Percentiles rank a stretch among this genome's conserved stretches.
phyloP scores from a whole-genome alignment of 2,888 invertebrate genomes.

The Epinotia nisella region DNA sequence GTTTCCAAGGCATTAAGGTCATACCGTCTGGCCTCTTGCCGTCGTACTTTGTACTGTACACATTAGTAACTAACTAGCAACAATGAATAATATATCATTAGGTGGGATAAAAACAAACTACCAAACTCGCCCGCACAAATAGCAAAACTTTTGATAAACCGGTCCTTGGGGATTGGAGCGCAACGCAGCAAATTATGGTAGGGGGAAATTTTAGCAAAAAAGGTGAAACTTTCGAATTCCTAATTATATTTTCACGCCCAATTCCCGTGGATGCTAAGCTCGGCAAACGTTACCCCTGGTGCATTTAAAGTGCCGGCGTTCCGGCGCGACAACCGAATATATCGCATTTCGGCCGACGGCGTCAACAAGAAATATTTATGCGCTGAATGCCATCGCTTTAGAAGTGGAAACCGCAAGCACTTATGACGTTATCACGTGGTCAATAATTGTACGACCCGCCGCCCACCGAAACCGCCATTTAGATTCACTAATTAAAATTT shows the following conservation, averaged over 20 bases:
- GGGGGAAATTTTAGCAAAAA: conserved; percentile 53
- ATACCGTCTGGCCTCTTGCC: too few species aligned
- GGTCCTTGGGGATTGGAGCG: conserved; percentile 37
- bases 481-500: conserved; percentile 38
- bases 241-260: conserved; percentile 50
- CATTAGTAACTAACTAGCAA: conserved; percentile 7
- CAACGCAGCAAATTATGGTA: conserved; percentile 54
- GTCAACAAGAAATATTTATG: conserved; percentile 41
- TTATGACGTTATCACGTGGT: conserved; percentile 42
- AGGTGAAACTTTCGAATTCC: conserved; percentile 46
- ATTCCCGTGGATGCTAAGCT: conserved; percentile 42
- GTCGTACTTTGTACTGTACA: conserved; percentile 2
- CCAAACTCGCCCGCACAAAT: conserved; percentile 37
- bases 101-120: conserved; percentile 38
- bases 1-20: too few species aligned
- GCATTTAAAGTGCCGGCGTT: conserved; percentile 26
- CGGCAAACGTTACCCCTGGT: conserved; percentile 33
- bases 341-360: conserved; percentile 26
- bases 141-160: conserved; percentile 41
- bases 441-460: conserved; percentile 40
- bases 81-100: conserved; percentile 25
- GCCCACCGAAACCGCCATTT: conserved; percentile 35
- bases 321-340: conserved; percentile 25
- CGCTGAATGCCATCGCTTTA: conserved; percentile 20
- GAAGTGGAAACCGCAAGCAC: conserved; percentile 33